Base-by-base conservation (phyloP, 2,888 invertebrate genomes). In the Bibio marci region DNA sequence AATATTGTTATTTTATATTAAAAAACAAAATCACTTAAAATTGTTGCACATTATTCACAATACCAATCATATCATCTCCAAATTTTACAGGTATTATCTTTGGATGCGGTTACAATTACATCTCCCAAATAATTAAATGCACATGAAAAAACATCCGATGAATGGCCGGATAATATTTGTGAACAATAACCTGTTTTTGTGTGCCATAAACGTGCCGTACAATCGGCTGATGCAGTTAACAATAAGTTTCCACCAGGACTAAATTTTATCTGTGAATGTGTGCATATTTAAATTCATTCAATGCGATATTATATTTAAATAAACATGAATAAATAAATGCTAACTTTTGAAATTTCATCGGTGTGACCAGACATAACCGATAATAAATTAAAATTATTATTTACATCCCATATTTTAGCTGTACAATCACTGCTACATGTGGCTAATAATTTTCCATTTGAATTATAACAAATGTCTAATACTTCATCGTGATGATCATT, bases 101-200 rank as follows among this genome's bases (percentile, higher is more conserved):
- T 83, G 49, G 80, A 80, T 1, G 81, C 83, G 14, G 86, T 86
- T 47, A 85, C 63, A 48, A 86, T 72, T 12, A 34, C 37, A 25
- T 37, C 34, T 4, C 41, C 85, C 1, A 73, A 67, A 57, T 85
- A 83, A 27, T 79, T 83, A 56, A 76, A 85, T 2, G 77, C 76
- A 49, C 80, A 80, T n/a, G 80, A 80, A 59, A 85, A 83, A 32
- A 86, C 79, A 55, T 85, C 83, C 7, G 78, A 77, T 14, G 72
- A 70, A 49, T 86, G 86, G 0, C 81, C 83, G 10, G 73, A 70
- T 4, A 86, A 63, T 11, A 77, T 70, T 64, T 85, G 83, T 22
- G 72, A 66, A 48, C 80, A 80, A 44, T 69, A 70, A 1, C 80
- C 77, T 6, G 70, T 70, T 31, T 65, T 66, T 0, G 71, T 58